Base-by-base conservation (phyloP, 2,888 invertebrate genomes). In the Ryuthela nishihirai region DNA sequence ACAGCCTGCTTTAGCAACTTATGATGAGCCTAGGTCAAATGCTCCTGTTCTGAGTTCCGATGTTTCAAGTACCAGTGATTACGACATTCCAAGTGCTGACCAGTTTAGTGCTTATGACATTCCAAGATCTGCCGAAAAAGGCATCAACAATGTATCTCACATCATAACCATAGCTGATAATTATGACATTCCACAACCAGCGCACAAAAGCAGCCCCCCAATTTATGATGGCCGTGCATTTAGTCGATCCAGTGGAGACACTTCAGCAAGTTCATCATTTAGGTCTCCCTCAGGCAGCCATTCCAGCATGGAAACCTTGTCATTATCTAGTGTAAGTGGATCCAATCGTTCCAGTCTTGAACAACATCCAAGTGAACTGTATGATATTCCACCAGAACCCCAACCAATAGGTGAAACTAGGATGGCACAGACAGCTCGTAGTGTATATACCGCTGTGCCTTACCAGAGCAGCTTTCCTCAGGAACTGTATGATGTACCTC, bases 381-480 rank as follows among this genome's bases (percentile, higher is more conserved):
- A 71, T 40, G 72, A 73, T 67, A 59, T 68, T 79, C 60, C 79
- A 77, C 18, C 69, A 77, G 73, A 75, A 26, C 75, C 74, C 18
- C 67, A 65, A n/a, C 62, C 63, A 64, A 69, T 54, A 53, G 65
- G 25, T 62, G 68, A 47, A 4, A 18, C 50, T 7, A 58, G 55
- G 54, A 61, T 48, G 43, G 64, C 53, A 44, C 65, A 65, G 46
- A 68, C 67, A 45, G 69, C 68, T 63, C 68, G 67, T 35, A 68
- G 67, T 44, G 68, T 66, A 64, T 65, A 56, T 38, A 64, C 64
- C 40, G 63, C 44, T 62, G 70, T 68, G 35, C 64, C 62, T 36
- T 45, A 41, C 20, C 53, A 54, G 39, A 45, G 49, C 29, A 45
- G 40, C 36, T 34, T 49, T 29, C 24, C 71, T 18, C 72, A 72